Evolutionary conservation across 2,888 invertebrate species (phyloP), one percentile per base, ranked within the genome.

Genomic region (Marasmarcha lunaedactyla): DNA sequence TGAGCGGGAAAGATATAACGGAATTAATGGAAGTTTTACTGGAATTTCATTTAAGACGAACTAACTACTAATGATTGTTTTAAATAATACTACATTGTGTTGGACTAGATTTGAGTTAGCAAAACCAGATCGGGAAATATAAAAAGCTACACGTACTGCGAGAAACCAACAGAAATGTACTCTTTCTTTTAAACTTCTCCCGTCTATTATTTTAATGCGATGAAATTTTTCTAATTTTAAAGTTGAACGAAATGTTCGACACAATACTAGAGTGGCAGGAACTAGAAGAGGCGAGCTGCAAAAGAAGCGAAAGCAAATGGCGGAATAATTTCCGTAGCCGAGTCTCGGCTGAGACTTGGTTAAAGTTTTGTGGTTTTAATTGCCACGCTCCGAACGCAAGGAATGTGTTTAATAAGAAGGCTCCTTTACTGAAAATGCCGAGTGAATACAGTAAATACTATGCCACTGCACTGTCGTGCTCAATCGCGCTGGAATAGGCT

Each of bases 401-500:
- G 67, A 66, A 65, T 65, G 70, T 68, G 71, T 70, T 64, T 76
- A 78, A 76, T 77, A 78, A 76, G 71, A 71, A 71, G 69, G 71
- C 70, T 71, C 67, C 74, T 76, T 71, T 77, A 79, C 74, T 77
- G 71, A 71, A 76, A 73, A 77, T 76, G 63, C 72, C 68, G 57
- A 61, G 61, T 49, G 63, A 30, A 30, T 30, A 9, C n/a, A 20
- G 20, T 20, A 7, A 64, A 62, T 59, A 53, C 52, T 59, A 59
- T 57, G 57, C 57, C 61, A 57, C 59, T 58, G 20, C 20, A 3
- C 20, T 7, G 20, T 3, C 20, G 3, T 20, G 20, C 7, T 20
- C 20, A 20, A n/a, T n/a, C n/a, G n/a, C n/a, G n/a, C n/a, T n/a
- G n/a, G n/a, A n/a, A n/a, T n/a, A n/a, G n/a, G n/a, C 9, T 25